Evolutionary conservation across 2,888 invertebrate species (phyloP).

Genomic region (Elegia similella): DNA sequence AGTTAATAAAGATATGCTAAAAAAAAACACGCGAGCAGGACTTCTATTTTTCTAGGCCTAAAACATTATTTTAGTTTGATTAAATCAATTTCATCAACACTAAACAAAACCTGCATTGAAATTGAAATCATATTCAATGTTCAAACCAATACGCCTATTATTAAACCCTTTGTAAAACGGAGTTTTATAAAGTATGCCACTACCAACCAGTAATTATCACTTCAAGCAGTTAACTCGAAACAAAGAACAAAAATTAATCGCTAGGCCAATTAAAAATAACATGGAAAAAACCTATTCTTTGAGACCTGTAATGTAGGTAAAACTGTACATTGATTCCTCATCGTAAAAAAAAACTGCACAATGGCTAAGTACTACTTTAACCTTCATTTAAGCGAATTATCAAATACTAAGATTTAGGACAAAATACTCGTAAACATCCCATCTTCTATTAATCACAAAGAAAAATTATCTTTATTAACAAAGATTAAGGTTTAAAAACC

Average conservation of each 20-base stretch:
- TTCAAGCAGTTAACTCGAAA: constrained; percentile 23
- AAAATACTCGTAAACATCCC: constrained; percentile 25
- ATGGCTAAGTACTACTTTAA: constrained; percentile 14
- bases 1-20: too few species aligned
- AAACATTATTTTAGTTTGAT: too few species aligned
- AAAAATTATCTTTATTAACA: constrained; percentile 21
- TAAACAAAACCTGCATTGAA: too few species aligned
- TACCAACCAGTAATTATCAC: constrained; percentile 21
- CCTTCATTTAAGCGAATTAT: constrained; percentile 26
- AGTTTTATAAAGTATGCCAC: constrained; percentile 6
- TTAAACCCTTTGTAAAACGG: neutral
- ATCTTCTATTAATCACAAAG: constrained; percentile 22
- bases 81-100: too few species aligned
- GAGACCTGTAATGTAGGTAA: constrained; percentile 14
- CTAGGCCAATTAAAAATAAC: constrained; percentile 22
- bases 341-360: constrained; percentile 14
- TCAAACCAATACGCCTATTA: too few species aligned
- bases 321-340: constrained; percentile 1
- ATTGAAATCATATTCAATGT: too few species aligned
- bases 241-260: constrained; percentile 27
- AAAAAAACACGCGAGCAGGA: too few species aligned
- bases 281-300: constrained; percentile 17
- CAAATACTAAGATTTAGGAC: constrained; percentile 28
- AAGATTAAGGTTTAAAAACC: constrained; percentile 21
- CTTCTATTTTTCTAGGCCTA: too few species aligned